phyloP scores from a whole-genome alignment of 1,140 invertebrate genomes.

The Globodera rostochiensis region DNA sequence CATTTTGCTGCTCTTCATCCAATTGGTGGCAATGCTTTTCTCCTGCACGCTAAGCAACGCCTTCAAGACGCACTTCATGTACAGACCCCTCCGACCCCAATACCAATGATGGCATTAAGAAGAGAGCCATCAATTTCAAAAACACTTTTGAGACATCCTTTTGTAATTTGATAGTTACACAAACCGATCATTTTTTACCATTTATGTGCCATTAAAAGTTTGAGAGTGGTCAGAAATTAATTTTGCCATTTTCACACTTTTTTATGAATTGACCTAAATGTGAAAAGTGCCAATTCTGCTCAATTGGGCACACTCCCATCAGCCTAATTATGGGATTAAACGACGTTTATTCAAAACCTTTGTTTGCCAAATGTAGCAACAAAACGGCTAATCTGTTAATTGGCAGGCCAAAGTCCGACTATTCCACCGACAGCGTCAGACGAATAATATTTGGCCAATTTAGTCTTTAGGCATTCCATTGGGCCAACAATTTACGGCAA shows the following conservation, averaged over 20 bases:
- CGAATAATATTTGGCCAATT: not conserved
- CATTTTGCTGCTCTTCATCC: constrained; percentile 54
- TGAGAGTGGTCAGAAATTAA: not conserved
- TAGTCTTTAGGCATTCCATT: no score
- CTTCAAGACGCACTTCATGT: constrained; percentile 48
- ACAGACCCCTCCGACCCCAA: not conserved
- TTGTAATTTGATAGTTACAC: no score
- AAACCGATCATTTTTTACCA: not conserved
- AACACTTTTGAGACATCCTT: no score
- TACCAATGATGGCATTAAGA: not conserved
- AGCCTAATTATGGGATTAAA: no score
- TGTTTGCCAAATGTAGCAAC: no score
- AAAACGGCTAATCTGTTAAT: no score
- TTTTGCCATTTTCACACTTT: not conserved
- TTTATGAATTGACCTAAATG: no score
- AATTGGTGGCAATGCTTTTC: constrained; percentile 57
- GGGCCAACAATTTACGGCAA: not conserved
- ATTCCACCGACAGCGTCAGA: no score
- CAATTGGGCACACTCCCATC: no score
- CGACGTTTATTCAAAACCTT: no score
- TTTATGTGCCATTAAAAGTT: not conserved
- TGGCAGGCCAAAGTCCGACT: no score
- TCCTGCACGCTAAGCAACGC: constrained; percentile 55
- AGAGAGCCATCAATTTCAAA: not conserved
- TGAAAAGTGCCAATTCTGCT: no score